phyloP scores from a whole-genome alignment of 2,113 vertebrate species.

The Sceloporus tristichus region DNA sequence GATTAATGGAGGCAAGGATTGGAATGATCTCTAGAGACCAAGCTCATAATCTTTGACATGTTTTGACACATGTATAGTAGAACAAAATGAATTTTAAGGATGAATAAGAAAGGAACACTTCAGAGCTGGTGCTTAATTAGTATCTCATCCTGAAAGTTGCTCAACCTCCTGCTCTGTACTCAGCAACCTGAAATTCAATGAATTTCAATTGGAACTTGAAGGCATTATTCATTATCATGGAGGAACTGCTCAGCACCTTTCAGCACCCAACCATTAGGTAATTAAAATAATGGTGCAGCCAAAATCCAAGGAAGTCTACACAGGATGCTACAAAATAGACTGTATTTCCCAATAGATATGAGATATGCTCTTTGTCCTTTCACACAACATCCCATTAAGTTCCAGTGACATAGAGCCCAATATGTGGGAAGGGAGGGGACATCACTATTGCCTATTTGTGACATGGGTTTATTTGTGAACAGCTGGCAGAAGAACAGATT shows the following conservation, averaged over 20 bases:
- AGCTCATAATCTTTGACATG: slow-evolving; percentile 52
- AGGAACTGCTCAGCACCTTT: rapidly evolving
- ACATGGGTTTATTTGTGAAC: background rate
- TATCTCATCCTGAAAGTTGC: rapidly evolving
- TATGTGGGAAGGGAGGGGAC: background rate
- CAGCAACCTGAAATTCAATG: background rate
- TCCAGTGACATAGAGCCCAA: background rate
- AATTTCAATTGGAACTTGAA: background rate
- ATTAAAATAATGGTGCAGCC: rapidly evolving
- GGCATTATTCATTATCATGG: rapidly evolving
- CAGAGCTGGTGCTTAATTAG: slow-evolving; percentile 47
- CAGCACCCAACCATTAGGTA: background rate
- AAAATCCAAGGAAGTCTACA: background rate
- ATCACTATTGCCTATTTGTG: background rate
- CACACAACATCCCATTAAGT: background rate
- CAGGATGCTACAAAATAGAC: background rate
- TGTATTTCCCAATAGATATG: rapidly evolving
- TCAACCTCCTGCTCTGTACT: background rate
- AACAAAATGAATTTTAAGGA: slow-evolving; percentile 63
- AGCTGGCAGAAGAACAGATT: background rate
- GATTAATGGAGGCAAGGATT: slow-evolving; percentile 62
- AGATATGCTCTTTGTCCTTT: rapidly evolving
- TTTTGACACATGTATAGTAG: slow-evolving; percentile 62
- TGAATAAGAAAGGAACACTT: slow-evolving; percentile 51
- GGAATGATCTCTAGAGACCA: slow-evolving; percentile 67